These are phyloP conservation scores for Babyrousa celebensis DNA, from an alignment of 2,797 vertebrate genomes.

Conservation along the genomic window DNA sequence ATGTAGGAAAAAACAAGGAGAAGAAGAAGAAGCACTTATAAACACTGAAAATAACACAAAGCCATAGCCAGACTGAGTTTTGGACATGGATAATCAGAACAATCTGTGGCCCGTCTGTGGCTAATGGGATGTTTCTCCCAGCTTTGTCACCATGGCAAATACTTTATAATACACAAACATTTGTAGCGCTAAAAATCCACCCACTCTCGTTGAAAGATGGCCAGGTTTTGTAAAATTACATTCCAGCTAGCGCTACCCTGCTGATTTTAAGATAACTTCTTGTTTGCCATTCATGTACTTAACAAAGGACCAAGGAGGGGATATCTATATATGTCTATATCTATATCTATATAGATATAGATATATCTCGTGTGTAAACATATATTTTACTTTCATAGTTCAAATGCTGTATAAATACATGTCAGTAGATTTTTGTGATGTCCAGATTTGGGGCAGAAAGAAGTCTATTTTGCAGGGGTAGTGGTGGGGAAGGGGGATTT, in stretches of 20 bases:
- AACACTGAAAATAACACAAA: constrained; percentile 89
- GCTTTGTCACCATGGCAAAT: constrained; percentile 94
- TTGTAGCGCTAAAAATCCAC: constrained; percentile 93
- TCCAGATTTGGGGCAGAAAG: constrained; percentile 63
- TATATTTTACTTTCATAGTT: constrained; percentile 35
- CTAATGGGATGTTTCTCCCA: constrained; percentile 93
- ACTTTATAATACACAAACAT: constrained; percentile 95
- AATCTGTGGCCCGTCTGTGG: constrained; percentile 93
- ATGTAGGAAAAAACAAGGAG: constrained; percentile 27
- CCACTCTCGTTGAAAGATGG: constrained; percentile 94
- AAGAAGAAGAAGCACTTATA: constrained; percentile 78
- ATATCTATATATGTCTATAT: too few relatives aligned
- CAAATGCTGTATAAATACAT: constrained; percentile 62
- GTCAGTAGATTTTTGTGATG: constrained; percentile 78
- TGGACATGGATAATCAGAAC: constrained; percentile 93
- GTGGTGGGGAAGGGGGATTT: background rate
- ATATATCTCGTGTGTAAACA: constrained; percentile 57
- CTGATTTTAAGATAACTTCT: constrained; percentile 92
- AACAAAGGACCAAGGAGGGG: constrained; percentile 88
- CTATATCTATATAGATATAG: constrained; percentile 12
- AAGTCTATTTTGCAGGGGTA: background rate
- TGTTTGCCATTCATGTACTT: constrained; percentile 91
- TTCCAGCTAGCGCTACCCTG: constrained; percentile 91
- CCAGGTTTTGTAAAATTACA: constrained; percentile 93
- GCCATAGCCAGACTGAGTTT: constrained; percentile 90